These are phyloP conservation scores for Nothobranchius kuhntae DNA, from an alignment of 2,113 vertebrate species.

Conservation along the genomic window DNA sequence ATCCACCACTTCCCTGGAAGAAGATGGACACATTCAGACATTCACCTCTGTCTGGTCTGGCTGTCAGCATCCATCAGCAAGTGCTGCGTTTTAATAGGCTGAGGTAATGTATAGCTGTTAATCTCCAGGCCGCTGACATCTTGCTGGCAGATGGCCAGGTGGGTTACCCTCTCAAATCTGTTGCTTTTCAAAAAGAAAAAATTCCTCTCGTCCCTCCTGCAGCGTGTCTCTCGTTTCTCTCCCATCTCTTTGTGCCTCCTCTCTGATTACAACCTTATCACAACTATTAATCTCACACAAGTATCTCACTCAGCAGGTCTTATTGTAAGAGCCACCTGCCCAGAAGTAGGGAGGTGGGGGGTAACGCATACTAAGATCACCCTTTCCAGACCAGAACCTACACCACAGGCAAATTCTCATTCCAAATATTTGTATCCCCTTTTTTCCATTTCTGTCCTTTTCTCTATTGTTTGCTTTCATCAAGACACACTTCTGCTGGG, in stretches of 20 bases:
- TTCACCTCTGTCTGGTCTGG: conserved; percentile 54
- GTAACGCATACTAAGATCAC: conserved; percentile 38
- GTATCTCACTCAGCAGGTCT: conserved; percentile 76
- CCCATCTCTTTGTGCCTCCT: conserved; percentile 6
- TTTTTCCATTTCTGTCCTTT: background rate
- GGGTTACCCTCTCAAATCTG: conserved; percentile 49
- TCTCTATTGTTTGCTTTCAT: conserved; percentile 4
- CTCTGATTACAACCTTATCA: conserved; percentile 68
- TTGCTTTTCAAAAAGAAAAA: background rate
- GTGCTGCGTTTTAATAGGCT: conserved; percentile 63
- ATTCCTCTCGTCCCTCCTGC: background rate
- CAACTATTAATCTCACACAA: conserved; percentile 77
- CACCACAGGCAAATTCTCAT: too few species aligned
- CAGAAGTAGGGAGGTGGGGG: conserved; percentile 24
- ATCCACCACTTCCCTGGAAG: background rate
- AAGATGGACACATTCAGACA: conserved; percentile 57
- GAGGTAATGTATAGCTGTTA: conserved; percentile 62
- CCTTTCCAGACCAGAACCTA: conserved; percentile 5
- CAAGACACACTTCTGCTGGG: background rate
- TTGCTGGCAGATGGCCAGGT: conserved; percentile 62
- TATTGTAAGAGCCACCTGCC: conserved; percentile 74
- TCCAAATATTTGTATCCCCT: too few species aligned
- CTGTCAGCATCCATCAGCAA: conserved; percentile 66
- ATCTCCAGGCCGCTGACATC: conserved; percentile 73
- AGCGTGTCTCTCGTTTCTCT: conserved; percentile 2